Evolutionary conservation across 2,888 invertebrate genomes (phyloP), one percentile per base, ranked within the genome.

Genomic region (Diaprepes abbreviatus): DNA sequence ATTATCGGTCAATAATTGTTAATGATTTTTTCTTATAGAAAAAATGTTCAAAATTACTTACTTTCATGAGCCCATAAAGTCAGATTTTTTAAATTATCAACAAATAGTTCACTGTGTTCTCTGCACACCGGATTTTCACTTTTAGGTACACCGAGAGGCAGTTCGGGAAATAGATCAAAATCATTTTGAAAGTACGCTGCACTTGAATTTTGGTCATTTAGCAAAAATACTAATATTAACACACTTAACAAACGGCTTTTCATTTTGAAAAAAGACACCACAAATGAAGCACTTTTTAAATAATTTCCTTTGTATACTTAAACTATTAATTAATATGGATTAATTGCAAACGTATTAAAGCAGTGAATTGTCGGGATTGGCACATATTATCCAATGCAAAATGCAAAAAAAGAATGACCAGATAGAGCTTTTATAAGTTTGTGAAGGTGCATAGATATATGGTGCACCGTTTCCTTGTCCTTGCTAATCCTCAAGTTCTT

Each of bases 21-120:
- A n/a, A n/a, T n/a, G n/a, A n/a, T n/a, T n/a, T n/a, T n/a, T n/a
- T n/a, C n/a, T n/a, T n/a, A n/a, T n/a, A n/a, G n/a, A n/a, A n/a
- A n/a, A n/a, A n/a, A n/a, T n/a, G n/a, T n/a, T n/a, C n/a, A n/a
- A n/a, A n/a, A n/a, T n/a, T 38, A 72, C 75, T 74, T 73, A 78
- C 78, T 78, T 73, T 78, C 77, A 58, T 77, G 74, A 0, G 78
- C 78, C 78, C 78, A 78, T 10, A 78, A 66, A 1, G 77, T 76
- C 33, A 73, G 74, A 66, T 78, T 78, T 50, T 73, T 76, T 57
- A 78, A 70, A 69, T 67, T 75, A 72, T 78, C 76, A 68, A 74
- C 70, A 66, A 75, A 78, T 40, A 73, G 48, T 55, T 77, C 76
- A 71, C 78, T 77, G 14, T 78, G 73, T 48, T 76, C 74, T 52